Percentiles rank a stretch among this genome's conserved stretches.
These are phyloP conservation scores for Psilopsiagon aurifrons DNA, from an alignment of 2,113 vertebrate species.

Conservation along the genomic window DNA sequence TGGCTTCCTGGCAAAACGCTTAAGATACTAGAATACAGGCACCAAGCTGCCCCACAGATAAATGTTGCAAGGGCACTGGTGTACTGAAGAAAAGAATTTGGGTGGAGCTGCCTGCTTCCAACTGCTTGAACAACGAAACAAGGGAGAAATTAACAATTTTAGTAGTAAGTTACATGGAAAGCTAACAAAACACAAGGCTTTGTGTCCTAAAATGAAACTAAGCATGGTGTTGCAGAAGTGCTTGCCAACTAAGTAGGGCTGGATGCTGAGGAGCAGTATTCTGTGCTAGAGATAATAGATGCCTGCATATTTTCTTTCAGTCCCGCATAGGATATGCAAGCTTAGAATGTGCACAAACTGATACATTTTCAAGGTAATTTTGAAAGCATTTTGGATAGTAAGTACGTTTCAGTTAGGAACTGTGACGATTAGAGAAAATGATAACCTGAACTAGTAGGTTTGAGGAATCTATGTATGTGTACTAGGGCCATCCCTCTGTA, in stretches of 20 bases:
- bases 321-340: neutral
- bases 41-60: constrained; percentile 3
- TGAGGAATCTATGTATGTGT: neutral
- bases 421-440: neutral
- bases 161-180: neutral
- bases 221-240: fast-evolving
- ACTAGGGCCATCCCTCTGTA: neutral
- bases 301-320: neutral
- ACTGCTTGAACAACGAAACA: constrained; percentile 2
- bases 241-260: neutral
- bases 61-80: neutral
- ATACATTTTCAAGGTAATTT: neutral
- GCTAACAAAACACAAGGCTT: neutral
- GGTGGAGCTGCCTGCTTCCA: constrained; percentile 7
- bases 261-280: neutral
- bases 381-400: neutral
- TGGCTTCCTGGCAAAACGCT: neutral
- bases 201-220: neutral
- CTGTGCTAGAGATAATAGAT: neutral
- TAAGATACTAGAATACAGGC: neutral
- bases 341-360: neutral
- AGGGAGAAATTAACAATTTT: neutral
- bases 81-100: constrained; percentile 5
- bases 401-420: neutral
- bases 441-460: neutral